Evolutionary conservation across 2,888 invertebrate species (phyloP), one percentile per base, ranked within the genome.

Genomic region (Sinopyrophorus schimmeli): DNA sequence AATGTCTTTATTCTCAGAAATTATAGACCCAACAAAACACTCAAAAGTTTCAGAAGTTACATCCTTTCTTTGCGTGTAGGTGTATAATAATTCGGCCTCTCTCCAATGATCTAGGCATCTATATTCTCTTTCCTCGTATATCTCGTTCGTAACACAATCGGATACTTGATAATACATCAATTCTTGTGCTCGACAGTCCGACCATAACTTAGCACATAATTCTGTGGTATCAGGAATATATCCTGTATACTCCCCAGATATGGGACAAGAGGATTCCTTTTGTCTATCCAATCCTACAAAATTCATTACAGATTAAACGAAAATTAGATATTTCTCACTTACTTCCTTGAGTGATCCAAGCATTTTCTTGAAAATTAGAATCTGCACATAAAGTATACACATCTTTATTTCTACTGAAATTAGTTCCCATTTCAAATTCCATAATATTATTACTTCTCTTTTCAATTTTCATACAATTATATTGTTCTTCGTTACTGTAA

Each of bases 151-250:
- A 39, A 73, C 73, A 62, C 84, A 84, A 55, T 80, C 79, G 38
- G 77, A 80, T 9, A 84, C 82, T 63, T 80, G 80, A 64, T 81
- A 84, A 60, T 82, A 81, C 84, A 84, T 84, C 38, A 80, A 75
- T 64, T 83, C 82, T 3, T 80, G 79, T 3, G 80, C 79, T 57
- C 77, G 75, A 65, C 84, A 84, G 62, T 83, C 81, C 34, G 83
- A 83, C 64, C 80, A 81, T 20, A 84, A 69, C 67, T 81, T 81
- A 7, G 83, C 82, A 63, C 84, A 84, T 50, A 82, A 73, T 16
- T 77, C 76, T n/a, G 66, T 63, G 2, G 74, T 73, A 64, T 83
- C 82, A 11, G 83, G 82, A 58, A 84, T 80, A 38, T 74, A 69
- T n/a, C 84, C 84, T 7, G 76, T 78, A 63, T 82, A 84, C 62